A percentile compares a stretch with the other conserved stretches of the same genome.
Evolutionary conservation across 2,797 vertebrate species (phyloP).

Genomic region (Nasua narica): DNA sequence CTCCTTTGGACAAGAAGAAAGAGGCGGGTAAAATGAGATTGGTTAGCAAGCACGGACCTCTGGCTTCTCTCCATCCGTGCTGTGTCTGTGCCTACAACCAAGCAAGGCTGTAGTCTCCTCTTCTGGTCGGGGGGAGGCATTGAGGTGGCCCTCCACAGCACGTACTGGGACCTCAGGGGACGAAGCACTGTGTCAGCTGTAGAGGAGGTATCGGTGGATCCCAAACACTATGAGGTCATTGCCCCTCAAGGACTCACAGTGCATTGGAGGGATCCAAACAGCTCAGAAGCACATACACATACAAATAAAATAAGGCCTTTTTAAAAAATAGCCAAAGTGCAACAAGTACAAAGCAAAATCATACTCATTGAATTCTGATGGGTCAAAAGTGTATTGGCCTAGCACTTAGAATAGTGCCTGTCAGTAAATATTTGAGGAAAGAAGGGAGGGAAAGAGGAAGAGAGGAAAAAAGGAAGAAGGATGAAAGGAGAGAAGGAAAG

Average conservation of each 20-base stretch:
- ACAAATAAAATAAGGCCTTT: background rate
- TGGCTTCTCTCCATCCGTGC: background rate
- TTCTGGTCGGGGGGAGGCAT: background rate
- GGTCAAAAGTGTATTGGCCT: background rate
- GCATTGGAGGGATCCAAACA: background rate
- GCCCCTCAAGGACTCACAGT: background rate
- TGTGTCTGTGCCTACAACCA: background rate
- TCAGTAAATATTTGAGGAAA: background rate
- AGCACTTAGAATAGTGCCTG: background rate
- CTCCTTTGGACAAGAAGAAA: slow-evolving; percentile 84
- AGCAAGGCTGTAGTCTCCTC: background rate
- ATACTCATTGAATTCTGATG: background rate
- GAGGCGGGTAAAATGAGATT: background rate
- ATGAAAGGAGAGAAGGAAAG: background rate
- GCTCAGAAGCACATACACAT: background rate
- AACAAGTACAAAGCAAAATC: background rate
- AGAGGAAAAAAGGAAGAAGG: background rate
- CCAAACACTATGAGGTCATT: background rate
- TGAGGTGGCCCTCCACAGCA: background rate
- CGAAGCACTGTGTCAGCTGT: background rate
- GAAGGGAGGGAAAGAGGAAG: background rate
- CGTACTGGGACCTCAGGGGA: background rate
- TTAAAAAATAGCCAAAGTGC: background rate
- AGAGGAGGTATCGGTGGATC: background rate
- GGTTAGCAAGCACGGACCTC: background rate